Evolutionary conservation across 2,797 vertebrate species (phyloP), one percentile per base, ranked within the genome.

Genomic region (Xerus rutilus): DNA sequence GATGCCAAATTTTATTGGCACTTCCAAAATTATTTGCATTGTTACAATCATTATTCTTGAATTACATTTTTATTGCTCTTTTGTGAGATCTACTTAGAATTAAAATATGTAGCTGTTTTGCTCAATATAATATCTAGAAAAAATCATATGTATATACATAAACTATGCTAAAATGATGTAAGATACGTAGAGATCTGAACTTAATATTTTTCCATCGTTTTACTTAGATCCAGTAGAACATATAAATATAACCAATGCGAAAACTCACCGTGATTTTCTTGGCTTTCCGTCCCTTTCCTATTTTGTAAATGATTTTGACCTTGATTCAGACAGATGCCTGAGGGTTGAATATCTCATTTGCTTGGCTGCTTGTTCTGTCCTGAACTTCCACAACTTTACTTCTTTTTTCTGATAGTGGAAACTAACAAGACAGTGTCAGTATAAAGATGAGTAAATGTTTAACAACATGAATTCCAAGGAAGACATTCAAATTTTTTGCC

Each of bases 291-390:
- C 1, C 14, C 15, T 5, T 86, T 83, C 45, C 35, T 82, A 7
- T 47, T 86, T 95, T 76, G 35, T 25, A 96, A 89, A 87, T 47
- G 45, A 35, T 69, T 18, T 77, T 85, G 30, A 86, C 78, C 54
- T 86, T 67, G 32, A 69, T 72, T 18, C 78, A 95, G 23, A 30
- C 5, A 82, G 32, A 32, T 65, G 35, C 18, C 43, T 14, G 9
- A 72, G 32, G 9, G 1, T 15, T 83, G 30, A 73, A 4, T 49
- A 62, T 79, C 47, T 47, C 43, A 47, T 94, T 86, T 81, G n/a
- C 39, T 87, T 69, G 85, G 21, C 30, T 70, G 1, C 23, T 54
- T 54, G 35, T 62, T 43, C 57, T 62, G 11, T 39, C 49, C 28
- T 57, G 30, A 74, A 59, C 49, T 90, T 92, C 78, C 49, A 64